phyloP scores from a whole-genome alignment of 1,140 invertebrate species.

The Penaeus japonicus region DNA sequence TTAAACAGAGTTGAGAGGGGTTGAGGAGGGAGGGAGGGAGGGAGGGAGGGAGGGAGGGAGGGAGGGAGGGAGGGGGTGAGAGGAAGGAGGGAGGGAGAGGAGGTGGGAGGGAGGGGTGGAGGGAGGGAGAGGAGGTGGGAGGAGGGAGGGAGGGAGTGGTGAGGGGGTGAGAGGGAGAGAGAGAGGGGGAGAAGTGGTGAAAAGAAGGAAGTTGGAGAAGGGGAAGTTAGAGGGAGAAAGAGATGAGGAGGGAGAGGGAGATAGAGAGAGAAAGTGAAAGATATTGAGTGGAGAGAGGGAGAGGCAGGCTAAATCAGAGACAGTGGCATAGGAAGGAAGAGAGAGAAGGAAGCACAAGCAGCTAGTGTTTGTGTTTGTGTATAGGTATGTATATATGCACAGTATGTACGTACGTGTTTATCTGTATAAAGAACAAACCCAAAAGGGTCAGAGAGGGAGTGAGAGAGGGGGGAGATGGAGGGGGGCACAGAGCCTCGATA shows the following conservation, averaged over 20 bases:
- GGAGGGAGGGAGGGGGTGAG: too few species aligned
- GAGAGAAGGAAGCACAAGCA: not conserved
- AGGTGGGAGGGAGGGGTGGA: too few species aligned
- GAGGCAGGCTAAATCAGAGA: not conserved
- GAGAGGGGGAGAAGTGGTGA: not conserved
- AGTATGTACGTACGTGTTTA: too few species aligned
- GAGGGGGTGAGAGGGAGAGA: not conserved
- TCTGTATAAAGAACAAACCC: too few species aligned
- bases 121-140: too few species aligned
- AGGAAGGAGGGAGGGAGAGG: too few species aligned
- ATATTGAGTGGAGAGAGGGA: not conserved
- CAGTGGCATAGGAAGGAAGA: not conserved
- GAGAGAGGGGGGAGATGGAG: not conserved
- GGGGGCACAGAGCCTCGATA: conserved; percentile 1
- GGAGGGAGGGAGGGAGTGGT: not conserved
- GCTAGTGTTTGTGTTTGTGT: too few species aligned
- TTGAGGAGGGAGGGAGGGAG: too few species aligned
- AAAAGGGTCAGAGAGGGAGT: not conserved
- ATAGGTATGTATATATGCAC: too few species aligned
- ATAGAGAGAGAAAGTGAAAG: not conserved
- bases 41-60: too few species aligned
- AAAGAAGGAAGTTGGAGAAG: not conserved
- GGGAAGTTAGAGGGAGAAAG: not conserved
- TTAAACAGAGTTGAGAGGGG: too few species aligned
- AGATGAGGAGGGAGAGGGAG: not conserved